These are phyloP conservation scores for Pseudomyrmex pallidus DNA, from an alignment of 1,140 invertebrate genomes.

Conservation along the genomic window DNA sequence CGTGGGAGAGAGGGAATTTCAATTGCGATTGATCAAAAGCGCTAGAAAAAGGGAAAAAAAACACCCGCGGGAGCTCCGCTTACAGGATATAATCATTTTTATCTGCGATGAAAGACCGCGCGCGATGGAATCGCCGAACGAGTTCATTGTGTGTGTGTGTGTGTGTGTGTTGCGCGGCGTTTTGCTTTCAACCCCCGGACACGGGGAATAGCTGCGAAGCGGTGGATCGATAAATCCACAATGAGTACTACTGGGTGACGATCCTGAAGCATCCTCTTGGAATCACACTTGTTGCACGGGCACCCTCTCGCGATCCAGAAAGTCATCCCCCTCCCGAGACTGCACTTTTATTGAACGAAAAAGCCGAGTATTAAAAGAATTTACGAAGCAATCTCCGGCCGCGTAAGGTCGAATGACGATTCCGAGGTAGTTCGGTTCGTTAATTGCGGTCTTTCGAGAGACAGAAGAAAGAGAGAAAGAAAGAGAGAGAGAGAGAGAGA, in stretches of 20 bases:
- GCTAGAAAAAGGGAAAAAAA: neutral
- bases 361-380: conserved; percentile 77
- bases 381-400: conserved; percentile 76
- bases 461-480: neutral
- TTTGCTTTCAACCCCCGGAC: conserved; percentile 39
- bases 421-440: conserved; percentile 26
- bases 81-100: conserved; percentile 19
- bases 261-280: conserved; percentile 68
- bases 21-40: conserved; percentile 30
- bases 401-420: conserved; percentile 35
- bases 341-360: conserved; percentile 70
- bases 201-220: conserved; percentile 28
- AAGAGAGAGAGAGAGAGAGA: neutral
- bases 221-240: conserved; percentile 68
- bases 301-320: conserved; percentile 67
- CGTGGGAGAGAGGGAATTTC: neutral
- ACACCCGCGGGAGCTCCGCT: neutral
- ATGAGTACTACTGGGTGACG: conserved; percentile 65
- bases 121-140: conserved; percentile 10
- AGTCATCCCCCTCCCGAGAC: conserved; percentile 64
- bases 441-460: conserved; percentile 28
- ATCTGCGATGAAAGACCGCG: neutral
- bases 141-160: conserved; percentile 12
- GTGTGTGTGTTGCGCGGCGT: conserved; percentile 12
- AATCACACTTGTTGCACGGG: conserved; percentile 79